Percentiles rank a stretch among this genome's conserved stretches.
Conservation (phyloP, 2,113 vertebrate genomes). For the Ailuropoda melanoleuca region DNA sequence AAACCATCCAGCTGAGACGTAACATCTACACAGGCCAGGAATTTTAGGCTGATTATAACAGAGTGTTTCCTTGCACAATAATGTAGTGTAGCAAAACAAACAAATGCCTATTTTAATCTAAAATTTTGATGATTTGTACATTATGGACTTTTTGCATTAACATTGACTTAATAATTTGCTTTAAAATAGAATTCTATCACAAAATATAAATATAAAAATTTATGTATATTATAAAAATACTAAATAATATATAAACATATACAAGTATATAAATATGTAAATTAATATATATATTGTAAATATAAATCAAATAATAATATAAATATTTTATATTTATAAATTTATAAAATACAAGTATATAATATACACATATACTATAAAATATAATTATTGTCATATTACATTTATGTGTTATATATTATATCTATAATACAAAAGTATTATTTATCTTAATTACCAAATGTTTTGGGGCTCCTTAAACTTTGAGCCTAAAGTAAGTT, state of each 20-base stretch:
- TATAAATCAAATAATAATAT: background rate
- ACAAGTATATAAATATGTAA: background rate
- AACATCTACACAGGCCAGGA: background rate
- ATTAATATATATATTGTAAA: background rate
- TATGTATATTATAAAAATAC: background rate
- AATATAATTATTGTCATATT: background rate
- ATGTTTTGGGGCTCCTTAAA: background rate
- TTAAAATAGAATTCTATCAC: background rate
- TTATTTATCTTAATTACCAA: background rate
- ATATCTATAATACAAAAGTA: background rate
- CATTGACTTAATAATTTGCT: background rate
- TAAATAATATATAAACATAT: background rate
- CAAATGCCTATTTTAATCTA: background rate
- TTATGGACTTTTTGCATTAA: background rate
- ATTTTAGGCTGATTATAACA: background rate
- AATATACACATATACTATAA: background rate
- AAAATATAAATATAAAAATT: background rate
- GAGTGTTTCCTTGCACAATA: background rate
- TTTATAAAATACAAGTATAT: background rate
- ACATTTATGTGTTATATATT: background rate
- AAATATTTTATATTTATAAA: background rate
- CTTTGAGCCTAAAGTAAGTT: background rate
- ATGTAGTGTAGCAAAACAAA: background rate
- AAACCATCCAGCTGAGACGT: background rate
- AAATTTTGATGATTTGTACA: background rate